A percentile compares a stretch with the other conserved stretches of the same genome.
These are phyloP conservation scores for Hirtodrosophila alboralis DNA, from an alignment of 2,888 invertebrate genomes.

Conservation along the genomic window DNA sequence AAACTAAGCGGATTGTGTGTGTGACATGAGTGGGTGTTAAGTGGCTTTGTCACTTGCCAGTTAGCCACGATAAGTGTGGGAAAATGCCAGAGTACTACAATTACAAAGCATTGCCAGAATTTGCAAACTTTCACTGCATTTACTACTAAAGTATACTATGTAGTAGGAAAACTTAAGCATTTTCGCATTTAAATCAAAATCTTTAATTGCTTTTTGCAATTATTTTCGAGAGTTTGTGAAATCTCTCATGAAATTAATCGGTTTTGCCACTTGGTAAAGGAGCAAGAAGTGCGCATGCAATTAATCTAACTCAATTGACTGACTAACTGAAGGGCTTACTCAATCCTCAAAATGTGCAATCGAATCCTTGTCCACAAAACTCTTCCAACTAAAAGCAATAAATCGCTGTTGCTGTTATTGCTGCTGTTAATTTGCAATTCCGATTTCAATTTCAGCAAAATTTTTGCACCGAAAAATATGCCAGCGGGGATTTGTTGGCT, in stretches of 20 bases:
- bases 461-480: slow-evolving; percentile 70
- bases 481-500: slow-evolving; percentile 57
- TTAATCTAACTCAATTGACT: slow-evolving; percentile 77
- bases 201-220: slow-evolving; percentile 65
- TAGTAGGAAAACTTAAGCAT: slow-evolving; percentile 11
- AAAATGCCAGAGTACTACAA: slow-evolving; percentile 35
- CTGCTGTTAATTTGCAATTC: slow-evolving; percentile 83
- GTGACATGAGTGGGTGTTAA: slow-evolving; percentile 81
- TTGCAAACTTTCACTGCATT: background rate
- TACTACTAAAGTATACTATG: background rate
- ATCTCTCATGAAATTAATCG: slow-evolving; percentile 82
- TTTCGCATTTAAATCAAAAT: slow-evolving; percentile 48
- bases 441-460: slow-evolving; percentile 80
- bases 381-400: slow-evolving; percentile 66
- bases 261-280: slow-evolving; percentile 39
- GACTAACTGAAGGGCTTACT: slow-evolving; percentile 47
- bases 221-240: slow-evolving; percentile 58
- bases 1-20: slow-evolving; percentile 78
- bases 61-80: slow-evolving; percentile 44
- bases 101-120: slow-evolving; percentile 3
- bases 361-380: slow-evolving; percentile 34
- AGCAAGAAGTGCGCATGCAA: slow-evolving; percentile 47
- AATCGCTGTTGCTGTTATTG: slow-evolving; percentile 53
- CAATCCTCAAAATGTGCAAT: slow-evolving; percentile 33
- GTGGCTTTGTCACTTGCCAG: slow-evolving; percentile 79